These are phyloP conservation scores for Drosophila oshimai DNA, from an alignment of 1,140 invertebrate genomes.

Conservation along the genomic window DNA sequence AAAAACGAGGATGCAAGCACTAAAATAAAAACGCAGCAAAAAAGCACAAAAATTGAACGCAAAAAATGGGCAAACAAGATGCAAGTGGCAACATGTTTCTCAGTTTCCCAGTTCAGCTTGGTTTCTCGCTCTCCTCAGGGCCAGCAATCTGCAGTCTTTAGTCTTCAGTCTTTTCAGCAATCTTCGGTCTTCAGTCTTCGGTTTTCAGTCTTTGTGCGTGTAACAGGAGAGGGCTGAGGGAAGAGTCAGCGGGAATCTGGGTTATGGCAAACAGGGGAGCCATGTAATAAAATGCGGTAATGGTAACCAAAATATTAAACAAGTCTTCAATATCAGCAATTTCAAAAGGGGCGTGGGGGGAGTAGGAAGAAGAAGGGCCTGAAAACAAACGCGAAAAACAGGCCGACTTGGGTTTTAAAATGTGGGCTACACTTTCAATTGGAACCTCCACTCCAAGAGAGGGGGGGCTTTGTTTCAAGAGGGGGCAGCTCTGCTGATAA, in stretches of 20 bases:
- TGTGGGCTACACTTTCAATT: slow-evolving; percentile 50
- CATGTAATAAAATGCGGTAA: slow-evolving; percentile 49
- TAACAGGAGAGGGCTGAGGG: background rate
- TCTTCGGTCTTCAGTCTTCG: background rate
- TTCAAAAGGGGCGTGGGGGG: background rate
- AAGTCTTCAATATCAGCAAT: slow-evolving; percentile 23
- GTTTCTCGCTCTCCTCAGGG: slow-evolving; percentile 6
- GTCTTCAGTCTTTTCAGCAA: background rate
- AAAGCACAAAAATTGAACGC: background rate
- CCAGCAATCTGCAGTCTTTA: slow-evolving; percentile 4
- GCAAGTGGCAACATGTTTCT: slow-evolving; percentile 46
- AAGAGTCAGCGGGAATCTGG: slow-evolving; percentile 24
- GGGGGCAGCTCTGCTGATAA: slow-evolving; percentile 10
- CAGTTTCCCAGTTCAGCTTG: background rate
- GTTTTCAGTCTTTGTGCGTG: background rate
- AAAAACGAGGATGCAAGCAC: slow-evolving; percentile 48
- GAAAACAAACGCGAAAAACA: slow-evolving; percentile 36
- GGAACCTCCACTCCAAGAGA: background rate
- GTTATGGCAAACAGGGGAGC: slow-evolving; percentile 44
- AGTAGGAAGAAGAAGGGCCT: background rate
- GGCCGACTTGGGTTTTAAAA: slow-evolving; percentile 18
- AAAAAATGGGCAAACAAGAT: slow-evolving; percentile 14
- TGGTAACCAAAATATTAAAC: slow-evolving; percentile 39
- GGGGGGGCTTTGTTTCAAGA: background rate
- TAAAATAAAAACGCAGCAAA: slow-evolving; percentile 29